phyloP scores from a whole-genome alignment of 2,797 vertebrate genomes.

The Crenichthys baileyi region DNA sequence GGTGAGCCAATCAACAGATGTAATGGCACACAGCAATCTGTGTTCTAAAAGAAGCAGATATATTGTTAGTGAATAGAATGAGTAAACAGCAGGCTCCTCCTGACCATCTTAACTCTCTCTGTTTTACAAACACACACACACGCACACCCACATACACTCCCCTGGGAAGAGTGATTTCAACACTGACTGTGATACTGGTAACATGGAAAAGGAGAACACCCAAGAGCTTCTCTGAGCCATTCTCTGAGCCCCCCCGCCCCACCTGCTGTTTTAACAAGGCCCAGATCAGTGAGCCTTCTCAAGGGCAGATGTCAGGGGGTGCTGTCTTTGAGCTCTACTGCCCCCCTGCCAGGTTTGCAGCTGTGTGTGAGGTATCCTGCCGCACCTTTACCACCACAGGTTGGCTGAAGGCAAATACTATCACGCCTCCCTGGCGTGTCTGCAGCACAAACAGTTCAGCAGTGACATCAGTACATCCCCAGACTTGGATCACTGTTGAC shows the following conservation, averaged over 20 bases:
- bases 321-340: slow-evolving; percentile 18
- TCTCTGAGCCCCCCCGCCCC: slow-evolving; percentile 38
- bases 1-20: slow-evolving; percentile 64
- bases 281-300: slow-evolving; percentile 53
- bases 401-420: slow-evolving; percentile 4
- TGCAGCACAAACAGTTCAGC: slow-evolving; percentile 1
- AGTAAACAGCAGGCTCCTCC: slow-evolving; percentile 44
- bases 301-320: slow-evolving; percentile 50
- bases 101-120: neutral
- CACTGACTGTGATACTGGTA: slow-evolving; percentile 34
- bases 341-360: slow-evolving; percentile 42
- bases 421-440: neutral
- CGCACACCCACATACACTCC: slow-evolving; percentile 17
- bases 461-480: neutral
- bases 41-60: slow-evolving; percentile 55
- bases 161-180: slow-evolving; percentile 41
- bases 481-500: slow-evolving; percentile 11
- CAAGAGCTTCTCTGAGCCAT: slow-evolving; percentile 39
- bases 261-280: slow-evolving; percentile 64
- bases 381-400: slow-evolving; percentile 12
- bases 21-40: slow-evolving; percentile 39
- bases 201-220: slow-evolving; percentile 25
- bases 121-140: neutral
- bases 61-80: slow-evolving; percentile 52
- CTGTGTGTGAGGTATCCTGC: slow-evolving; percentile 28